phyloP scores from a whole-genome alignment of 2,797 vertebrate genomes.

The Hylomyscus alleni region DNA sequence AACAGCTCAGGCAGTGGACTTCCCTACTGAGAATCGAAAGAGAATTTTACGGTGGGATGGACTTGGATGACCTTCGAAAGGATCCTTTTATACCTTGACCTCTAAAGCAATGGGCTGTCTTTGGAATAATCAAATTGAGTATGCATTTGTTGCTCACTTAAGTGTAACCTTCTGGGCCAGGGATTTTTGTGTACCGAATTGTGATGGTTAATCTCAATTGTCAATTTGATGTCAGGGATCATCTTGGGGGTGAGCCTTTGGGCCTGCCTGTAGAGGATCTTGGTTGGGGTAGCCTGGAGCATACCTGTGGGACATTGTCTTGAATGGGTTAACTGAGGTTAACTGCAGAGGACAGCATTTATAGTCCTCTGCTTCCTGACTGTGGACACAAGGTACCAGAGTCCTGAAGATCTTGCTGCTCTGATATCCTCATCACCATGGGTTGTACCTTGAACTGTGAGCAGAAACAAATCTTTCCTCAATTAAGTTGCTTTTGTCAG shows the following conservation, averaged over 20 bases:
- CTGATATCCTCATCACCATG: neutral
- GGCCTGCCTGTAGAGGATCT: too few species aligned
- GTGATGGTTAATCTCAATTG: neutral
- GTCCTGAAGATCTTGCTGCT: neutral
- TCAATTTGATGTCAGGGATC: neutral
- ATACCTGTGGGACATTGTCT: too few species aligned
- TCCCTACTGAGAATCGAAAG: neutral
- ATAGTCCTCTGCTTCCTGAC: neutral
- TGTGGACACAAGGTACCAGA: neutral
- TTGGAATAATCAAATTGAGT: neutral
- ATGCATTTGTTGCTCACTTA: neutral
- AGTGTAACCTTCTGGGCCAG: neutral
- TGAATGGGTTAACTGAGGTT: neutral
- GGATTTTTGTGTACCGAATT: neutral
- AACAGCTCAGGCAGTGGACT: neutral
- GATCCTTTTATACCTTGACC: neutral
- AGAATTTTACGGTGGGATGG: neutral
- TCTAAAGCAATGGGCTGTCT: neutral
- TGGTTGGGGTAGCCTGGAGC: neutral
- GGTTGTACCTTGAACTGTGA: neutral
- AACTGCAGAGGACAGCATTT: neutral
- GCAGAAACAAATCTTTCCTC: neutral
- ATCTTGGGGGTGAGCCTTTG: neutral
- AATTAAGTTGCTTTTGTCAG: neutral
- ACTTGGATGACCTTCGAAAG: neutral